Conservation (phyloP, 2,888 invertebrate genomes). For the Melanophora roralis region DNA sequence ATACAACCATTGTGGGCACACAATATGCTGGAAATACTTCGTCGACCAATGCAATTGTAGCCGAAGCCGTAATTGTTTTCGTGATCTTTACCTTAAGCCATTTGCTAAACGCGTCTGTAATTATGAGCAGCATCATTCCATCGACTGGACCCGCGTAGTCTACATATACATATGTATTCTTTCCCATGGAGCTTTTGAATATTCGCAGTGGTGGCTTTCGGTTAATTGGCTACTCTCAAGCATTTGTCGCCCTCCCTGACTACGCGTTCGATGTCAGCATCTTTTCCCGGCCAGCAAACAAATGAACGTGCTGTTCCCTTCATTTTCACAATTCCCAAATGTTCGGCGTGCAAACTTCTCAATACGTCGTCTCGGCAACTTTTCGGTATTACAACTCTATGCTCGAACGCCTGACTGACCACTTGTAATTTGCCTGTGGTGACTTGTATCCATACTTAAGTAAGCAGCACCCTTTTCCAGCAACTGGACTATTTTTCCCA, state of each 20-base stretch:
- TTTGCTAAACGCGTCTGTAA: constrained; percentile 74
- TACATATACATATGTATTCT: constrained; percentile 75
- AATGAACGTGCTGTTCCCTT: too few relatives aligned
- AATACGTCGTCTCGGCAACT: too few relatives aligned
- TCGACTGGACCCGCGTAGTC: constrained; percentile 75
- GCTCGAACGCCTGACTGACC: too few relatives aligned
- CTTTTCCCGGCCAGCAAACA: too few relatives aligned
- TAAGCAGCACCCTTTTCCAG: background rate
- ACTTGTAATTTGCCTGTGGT: background rate
- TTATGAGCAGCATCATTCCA: constrained; percentile 65
- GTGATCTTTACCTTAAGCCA: constrained; percentile 73
- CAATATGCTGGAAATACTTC: too few relatives aligned
- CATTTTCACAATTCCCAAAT: too few relatives aligned
- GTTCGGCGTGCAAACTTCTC: too few relatives aligned
- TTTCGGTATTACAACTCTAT: too few relatives aligned
- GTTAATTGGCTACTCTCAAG: too few relatives aligned
- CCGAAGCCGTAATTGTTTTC: constrained; percentile 51
- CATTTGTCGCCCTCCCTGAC: too few relatives aligned
- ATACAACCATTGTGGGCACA: constrained; percentile 61
- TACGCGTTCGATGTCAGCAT: too few relatives aligned
- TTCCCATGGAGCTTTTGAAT: constrained; percentile 70
- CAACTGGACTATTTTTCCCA: background rate
- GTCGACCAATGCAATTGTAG: constrained; percentile 37
- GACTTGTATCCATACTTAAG: background rate
- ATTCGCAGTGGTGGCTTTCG: constrained; percentile 60